Percentiles rank a stretch among this genome's conserved stretches.
These are phyloP conservation scores for Forbesichthys papilliferus DNA, from an alignment of 2,113 vertebrate species.

Conservation along the genomic window DNA sequence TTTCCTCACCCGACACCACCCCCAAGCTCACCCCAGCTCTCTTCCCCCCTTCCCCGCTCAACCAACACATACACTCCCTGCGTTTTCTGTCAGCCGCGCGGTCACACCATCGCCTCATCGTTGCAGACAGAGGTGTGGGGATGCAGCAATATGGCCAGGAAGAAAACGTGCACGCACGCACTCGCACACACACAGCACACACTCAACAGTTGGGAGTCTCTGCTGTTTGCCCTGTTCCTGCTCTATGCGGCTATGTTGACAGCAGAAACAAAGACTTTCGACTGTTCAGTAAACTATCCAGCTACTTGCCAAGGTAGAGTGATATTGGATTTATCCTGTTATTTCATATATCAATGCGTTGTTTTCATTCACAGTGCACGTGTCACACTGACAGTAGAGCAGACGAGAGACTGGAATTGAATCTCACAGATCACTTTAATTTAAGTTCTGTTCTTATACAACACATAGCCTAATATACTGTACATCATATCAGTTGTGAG, in stretches of 20 bases:
- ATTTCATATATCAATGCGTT: no score
- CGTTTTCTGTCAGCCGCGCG: conserved; percentile 20
- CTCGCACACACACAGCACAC: conserved; percentile 19
- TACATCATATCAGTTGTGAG: no score
- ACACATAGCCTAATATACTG: no score
- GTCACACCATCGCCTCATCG: conserved; percentile 43
- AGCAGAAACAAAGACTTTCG: conserved; percentile 11
- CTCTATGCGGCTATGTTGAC: conserved; percentile 18
- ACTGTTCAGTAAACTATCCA: no score
- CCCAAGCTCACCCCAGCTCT: background rate
- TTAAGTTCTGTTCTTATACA: background rate
- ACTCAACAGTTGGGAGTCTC: conserved; percentile 40
- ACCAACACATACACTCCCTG: conserved; percentile 9
- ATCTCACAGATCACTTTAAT: background rate
- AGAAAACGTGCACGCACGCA: conserved; percentile 40
- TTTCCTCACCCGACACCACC: background rate
- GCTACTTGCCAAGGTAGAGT: no score
- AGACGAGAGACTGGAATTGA: background rate
- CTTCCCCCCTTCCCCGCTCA: background rate
- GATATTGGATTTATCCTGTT: no score
- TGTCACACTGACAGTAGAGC: background rate
- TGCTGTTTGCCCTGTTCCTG: conserved; percentile 23
- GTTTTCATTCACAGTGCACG: no score
- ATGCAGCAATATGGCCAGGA: conserved; percentile 63
- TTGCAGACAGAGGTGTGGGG: conserved; percentile 61